Evolutionary conservation across 2,888 invertebrate genomes (phyloP).

Genomic region (Dasysyrphus tricinctus): DNA sequence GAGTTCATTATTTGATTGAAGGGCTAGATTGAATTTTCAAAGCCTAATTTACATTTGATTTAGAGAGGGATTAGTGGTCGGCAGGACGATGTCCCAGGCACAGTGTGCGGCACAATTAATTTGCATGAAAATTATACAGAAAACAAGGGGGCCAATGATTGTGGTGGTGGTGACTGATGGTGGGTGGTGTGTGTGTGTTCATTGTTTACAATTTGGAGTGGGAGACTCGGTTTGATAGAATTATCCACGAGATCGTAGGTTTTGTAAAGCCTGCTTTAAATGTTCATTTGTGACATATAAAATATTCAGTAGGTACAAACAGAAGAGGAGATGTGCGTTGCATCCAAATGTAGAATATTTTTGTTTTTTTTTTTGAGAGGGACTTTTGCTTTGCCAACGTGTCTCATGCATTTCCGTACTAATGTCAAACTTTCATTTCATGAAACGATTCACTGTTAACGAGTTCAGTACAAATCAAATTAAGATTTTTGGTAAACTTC

Average conservation of each 20-base stretch:
- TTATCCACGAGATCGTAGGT: conserved; percentile 7
- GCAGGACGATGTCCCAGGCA: conserved; percentile 24
- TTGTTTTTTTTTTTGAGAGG: neutral
- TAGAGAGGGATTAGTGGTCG: conserved; percentile 52
- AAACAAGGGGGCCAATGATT: conserved; percentile 5
- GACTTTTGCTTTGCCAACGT: neutral
- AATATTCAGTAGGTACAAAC: neutral
- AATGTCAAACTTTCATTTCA: no score
- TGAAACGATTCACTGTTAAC: no score
- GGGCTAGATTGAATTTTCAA: conserved; percentile 69
- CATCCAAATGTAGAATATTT: neutral
- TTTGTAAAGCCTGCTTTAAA: neutral
- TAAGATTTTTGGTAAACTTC: no score
- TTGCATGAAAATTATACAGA: conserved; percentile 26
- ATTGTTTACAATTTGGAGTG: neutral
- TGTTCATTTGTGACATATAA: neutral
- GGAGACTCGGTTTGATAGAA: conserved; percentile 13
- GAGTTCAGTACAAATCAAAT: no score
- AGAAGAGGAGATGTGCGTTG: neutral
- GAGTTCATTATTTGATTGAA: conserved; percentile 74
- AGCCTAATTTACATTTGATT: conserved; percentile 69
- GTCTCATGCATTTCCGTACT: neutral
- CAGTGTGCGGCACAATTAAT: conserved; percentile 50
- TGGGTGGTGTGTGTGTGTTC: neutral
- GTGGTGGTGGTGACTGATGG: neutral